Evolutionary conservation across 1,140 invertebrate species (phyloP).

Genomic region (Macrobrachium nipponense): DNA sequence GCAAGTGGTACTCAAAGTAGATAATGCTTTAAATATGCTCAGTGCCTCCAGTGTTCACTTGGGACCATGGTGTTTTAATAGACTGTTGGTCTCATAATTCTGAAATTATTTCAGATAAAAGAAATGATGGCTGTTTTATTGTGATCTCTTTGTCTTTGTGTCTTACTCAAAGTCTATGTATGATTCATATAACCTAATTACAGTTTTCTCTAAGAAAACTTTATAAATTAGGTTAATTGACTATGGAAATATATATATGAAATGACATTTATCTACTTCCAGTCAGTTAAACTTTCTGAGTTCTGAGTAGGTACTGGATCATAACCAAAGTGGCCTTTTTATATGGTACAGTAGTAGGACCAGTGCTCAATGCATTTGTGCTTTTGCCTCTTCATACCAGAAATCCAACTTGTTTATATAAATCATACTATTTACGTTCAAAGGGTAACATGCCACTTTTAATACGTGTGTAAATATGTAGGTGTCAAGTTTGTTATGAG

Average conservation of each 20-base stretch:
- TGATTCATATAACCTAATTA: constrained; percentile 38
- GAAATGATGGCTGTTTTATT: constrained; percentile 55
- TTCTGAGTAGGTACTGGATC: constrained; percentile 51
- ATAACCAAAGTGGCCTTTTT: constrained; percentile 59
- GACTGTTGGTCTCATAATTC: constrained; percentile 45
- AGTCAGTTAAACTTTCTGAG: constrained; percentile 37
- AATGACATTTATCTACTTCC: constrained; percentile 34
- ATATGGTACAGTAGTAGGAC: constrained; percentile 47
- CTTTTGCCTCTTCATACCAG: constrained; percentile 41
- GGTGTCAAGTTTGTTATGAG: constrained; percentile 15
- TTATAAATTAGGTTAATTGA: constrained; percentile 38
- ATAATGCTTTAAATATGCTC: background rate
- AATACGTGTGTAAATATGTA: constrained; percentile 51
- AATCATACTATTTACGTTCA: constrained; percentile 22
- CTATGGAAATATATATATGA: constrained; percentile 16
- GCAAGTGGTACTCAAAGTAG: background rate
- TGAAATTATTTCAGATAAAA: constrained; percentile 32
- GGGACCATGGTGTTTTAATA: constrained; percentile 53
- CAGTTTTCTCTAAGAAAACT: constrained; percentile 55
- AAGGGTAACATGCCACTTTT: constrained; percentile 45
- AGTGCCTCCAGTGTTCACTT: constrained; percentile 57
- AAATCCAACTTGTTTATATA: constrained; percentile 9
- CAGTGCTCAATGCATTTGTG: constrained; percentile 59
- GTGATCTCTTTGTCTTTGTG: constrained; percentile 46
- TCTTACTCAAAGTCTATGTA: constrained; percentile 3